A percentile compares a stretch with the other conserved stretches of the same genome.
Conservation (phyloP, 2,888 invertebrate species). For the Platynereis dumerilii region DNA sequence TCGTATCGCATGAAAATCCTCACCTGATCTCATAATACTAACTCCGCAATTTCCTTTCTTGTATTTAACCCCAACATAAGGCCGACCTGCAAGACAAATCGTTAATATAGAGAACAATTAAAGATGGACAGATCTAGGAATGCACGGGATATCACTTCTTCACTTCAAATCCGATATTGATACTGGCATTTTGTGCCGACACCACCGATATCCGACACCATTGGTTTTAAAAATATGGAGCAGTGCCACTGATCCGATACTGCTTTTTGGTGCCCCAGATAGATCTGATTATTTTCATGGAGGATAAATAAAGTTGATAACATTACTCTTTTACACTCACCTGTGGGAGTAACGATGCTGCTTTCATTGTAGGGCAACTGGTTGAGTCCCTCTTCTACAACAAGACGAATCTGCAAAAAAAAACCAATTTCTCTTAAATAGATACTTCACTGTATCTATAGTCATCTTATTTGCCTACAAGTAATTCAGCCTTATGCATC, state of each 20-base stretch:
- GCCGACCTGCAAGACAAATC: conserved; percentile 68
- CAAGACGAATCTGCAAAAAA: conserved; percentile 78
- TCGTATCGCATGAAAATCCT: conserved; percentile 24
- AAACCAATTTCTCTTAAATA: neutral
- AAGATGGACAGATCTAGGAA: conserved; percentile 91
- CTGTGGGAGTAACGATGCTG: conserved; percentile 89
- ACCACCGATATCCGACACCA: too few relatives aligned
- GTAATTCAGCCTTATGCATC: too few relatives aligned
- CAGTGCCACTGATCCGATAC: too few relatives aligned
- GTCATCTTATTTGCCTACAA: too few relatives aligned
- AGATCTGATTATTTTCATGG: too few relatives aligned
- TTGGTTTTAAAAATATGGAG: too few relatives aligned
- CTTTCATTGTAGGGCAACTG: conserved; percentile 92
- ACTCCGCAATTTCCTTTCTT: conserved; percentile 98
- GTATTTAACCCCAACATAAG: conserved; percentile 91
- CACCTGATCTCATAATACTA: conserved; percentile 81
- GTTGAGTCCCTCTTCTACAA: conserved; percentile 97
- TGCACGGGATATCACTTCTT: conserved; percentile 95
- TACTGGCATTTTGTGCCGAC: too few relatives aligned
- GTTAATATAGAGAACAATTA: conserved; percentile 81
- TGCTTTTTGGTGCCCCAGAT: too few relatives aligned
- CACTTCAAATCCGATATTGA: conserved; percentile 91
- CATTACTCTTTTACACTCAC: conserved; percentile 51
- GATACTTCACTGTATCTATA: too few relatives aligned
- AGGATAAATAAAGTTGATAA: too few relatives aligned